A percentile compares a stretch with the other conserved stretches of the same genome.
Evolutionary conservation across 2,888 invertebrate genomes (phyloP).

Genomic region (Parapristionchus giblindavisi): DNA sequence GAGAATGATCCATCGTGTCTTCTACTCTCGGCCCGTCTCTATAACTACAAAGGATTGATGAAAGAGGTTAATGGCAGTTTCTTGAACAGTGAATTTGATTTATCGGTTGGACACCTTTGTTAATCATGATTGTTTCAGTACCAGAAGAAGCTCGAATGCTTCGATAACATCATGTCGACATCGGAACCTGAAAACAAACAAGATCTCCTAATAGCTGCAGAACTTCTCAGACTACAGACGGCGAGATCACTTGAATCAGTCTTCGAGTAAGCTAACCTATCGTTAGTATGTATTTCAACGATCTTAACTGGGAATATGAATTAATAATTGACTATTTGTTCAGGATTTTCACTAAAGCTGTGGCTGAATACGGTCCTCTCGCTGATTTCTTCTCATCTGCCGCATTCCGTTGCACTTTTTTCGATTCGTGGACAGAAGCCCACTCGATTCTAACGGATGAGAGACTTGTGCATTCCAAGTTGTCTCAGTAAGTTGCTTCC

Average conservation of each 20-base stretch:
- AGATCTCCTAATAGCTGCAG: too few species aligned
- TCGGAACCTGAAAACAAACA: too few species aligned
- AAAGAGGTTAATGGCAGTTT: neutral
- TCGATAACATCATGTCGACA: too few species aligned
- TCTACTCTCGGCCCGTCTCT: constrained; percentile 11
- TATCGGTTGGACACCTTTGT: neutral
- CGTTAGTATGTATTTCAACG: too few species aligned
- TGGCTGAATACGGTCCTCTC: neutral
- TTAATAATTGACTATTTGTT: too few species aligned
- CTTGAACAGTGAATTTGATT: neutral
- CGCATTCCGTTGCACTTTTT: constrained; percentile 8
- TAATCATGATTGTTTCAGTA: neutral
- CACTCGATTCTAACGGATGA: constrained; percentile 6
- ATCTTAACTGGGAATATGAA: too few species aligned
- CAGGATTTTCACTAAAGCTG: constrained; percentile 16
- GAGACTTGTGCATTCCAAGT: neutral
- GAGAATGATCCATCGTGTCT: neutral
- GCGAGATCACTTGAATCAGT: too few species aligned
- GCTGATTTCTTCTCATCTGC: constrained; percentile 20
- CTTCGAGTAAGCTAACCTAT: too few species aligned
- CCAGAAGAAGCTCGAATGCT: neutral
- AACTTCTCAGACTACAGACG: too few species aligned
- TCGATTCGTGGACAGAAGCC: constrained; percentile 13
- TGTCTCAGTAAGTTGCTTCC: constrained; percentile 14
- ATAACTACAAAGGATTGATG: neutral